phyloP scores from a whole-genome alignment of 1,140 invertebrate species.

The Lordiphosa stackelbergi region DNA sequence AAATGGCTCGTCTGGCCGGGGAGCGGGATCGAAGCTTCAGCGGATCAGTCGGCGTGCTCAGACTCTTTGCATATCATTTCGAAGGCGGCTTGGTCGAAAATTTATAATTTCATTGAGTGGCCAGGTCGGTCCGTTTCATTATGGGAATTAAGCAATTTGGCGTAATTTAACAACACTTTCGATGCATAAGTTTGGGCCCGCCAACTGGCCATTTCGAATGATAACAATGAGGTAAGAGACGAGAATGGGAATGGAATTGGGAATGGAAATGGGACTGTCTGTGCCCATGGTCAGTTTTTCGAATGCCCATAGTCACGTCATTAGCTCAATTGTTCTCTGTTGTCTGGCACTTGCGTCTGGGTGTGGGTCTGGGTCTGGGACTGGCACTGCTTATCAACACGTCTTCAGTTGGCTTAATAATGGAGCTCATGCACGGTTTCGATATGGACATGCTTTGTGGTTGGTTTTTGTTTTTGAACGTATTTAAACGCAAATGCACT shows the following conservation, averaged over 20 bases:
- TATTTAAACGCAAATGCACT: constrained; percentile 43
- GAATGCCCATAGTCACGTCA: constrained; percentile 70
- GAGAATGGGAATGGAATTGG: constrained; percentile 12
- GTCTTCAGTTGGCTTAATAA: constrained; percentile 57
- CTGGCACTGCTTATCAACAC: constrained; percentile 50
- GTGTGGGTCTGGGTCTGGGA: constrained; percentile 23
- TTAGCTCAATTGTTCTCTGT: constrained; percentile 67
- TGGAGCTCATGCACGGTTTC: constrained; percentile 44
- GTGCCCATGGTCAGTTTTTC: constrained; percentile 17
- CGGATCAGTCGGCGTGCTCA: constrained; percentile 31
- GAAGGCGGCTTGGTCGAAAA: constrained; percentile 31
- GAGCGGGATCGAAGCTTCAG: constrained; percentile 2
- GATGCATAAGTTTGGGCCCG: constrained; percentile 60
- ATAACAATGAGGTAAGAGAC: constrained; percentile 54
- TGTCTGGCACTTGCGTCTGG: constrained; percentile 26
- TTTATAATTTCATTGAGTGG: constrained; percentile 71
- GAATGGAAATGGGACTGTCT: constrained; percentile 7
- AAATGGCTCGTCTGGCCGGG: constrained; percentile 55
- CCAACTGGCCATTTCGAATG: constrained; percentile 44
- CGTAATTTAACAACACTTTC: constrained; percentile 76
- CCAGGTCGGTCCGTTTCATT: constrained; percentile 53
- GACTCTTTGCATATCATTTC: constrained; percentile 66
- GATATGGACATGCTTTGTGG: constrained; percentile 35
- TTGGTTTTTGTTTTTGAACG: constrained; percentile 11
- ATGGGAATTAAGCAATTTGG: constrained; percentile 75